A percentile compares a stretch with the other conserved stretches of the same genome.
These are phyloP conservation scores for Perithous albicinctus DNA, from an alignment of 2,888 invertebrate genomes.

Conservation along the genomic window DNA sequence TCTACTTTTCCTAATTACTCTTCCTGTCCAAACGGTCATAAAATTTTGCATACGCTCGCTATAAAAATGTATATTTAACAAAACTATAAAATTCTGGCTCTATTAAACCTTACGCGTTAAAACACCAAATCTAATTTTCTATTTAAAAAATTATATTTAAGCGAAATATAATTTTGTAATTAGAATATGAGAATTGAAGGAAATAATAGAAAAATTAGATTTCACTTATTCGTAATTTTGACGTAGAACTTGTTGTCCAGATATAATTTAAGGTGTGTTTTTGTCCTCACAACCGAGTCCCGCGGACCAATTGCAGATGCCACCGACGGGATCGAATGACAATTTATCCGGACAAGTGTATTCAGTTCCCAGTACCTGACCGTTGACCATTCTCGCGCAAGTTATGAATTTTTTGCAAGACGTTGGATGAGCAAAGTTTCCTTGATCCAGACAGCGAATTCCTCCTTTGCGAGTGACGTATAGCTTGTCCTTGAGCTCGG, in stretches of 20 bases:
- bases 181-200: too few species aligned
- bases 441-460: slow-evolving; percentile 94
- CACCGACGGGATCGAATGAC: slow-evolving; percentile 95
- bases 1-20: not conserved
- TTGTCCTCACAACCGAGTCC: slow-evolving; percentile 91
- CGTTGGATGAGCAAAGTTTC: slow-evolving; percentile 95
- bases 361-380: slow-evolving; percentile 93
- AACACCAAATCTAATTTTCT: not conserved
- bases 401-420: slow-evolving; percentile 97
- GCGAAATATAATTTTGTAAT: not conserved
- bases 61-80: not conserved
- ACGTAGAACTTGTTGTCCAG: not conserved
- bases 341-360: slow-evolving; percentile 95
- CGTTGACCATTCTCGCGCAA: slow-evolving; percentile 93
- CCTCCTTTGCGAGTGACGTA: slow-evolving; percentile 86
- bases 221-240: slow-evolving; percentile 1
- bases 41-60: not conserved
- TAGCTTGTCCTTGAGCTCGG: slow-evolving; percentile 87
- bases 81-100: not conserved
- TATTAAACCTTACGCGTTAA: not conserved
- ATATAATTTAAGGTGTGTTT: slow-evolving; percentile 16
- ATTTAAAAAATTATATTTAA: too few species aligned
- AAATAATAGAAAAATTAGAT: slow-evolving; percentile 36
- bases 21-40: not conserved
- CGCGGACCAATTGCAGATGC: slow-evolving; percentile 96